Base-by-base conservation (phyloP, 1,140 invertebrate genomes). In the Agraylea sexmaculata region DNA sequence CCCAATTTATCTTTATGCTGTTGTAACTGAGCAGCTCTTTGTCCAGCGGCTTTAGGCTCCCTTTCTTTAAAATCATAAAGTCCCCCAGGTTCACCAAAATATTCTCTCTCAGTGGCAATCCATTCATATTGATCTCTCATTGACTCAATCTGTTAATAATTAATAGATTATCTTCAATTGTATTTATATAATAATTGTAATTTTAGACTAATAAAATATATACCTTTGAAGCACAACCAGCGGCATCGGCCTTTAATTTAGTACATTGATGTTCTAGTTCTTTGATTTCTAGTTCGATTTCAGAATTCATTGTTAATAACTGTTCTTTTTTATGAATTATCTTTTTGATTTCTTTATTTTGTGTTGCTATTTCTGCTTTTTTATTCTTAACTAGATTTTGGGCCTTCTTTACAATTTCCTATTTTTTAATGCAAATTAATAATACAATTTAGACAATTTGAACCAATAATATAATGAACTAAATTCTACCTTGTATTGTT, bases 81-180 rank as follows among this genome's bases (percentile, higher is more conserved):
- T 1, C 67, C 70, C 52, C 75, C 75, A 42, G 75, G 59, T 52
- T 80, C 69, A 20, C 83, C 85, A 62, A 92, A 92, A 55, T 75
- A 85, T 40, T 78, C 70, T 51, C 77, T 72, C 49, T 92, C 87
- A 22, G 79, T 70, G 1, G 70, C 59, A 46, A 93, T 90, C 87
- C 87, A 93, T 11, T 74, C 68, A 51, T 83, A 64, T 38, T 74
- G 71, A 20, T 59, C 53, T 8, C 68, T 45, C 59, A 21, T 66
- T 57, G 22, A 66, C 42, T 46, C 51, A 60, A 21, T 52, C 51
- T 49, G 16, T 17, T 21, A 16, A 8, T 34, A n/a, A n/a, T n/a
- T n/a, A n/a, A n/a, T n/a, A n/a, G n/a, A 40, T 60, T 66, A 54
- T 64, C 64, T 23, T 63, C 44, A 4, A 11, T 39, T n/a, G n/a